A percentile compares a stretch with the other conserved stretches of the same genome.
Evolutionary conservation across 2,797 vertebrate genomes (phyloP).

Genomic region (Sphenopsis melanotis): DNA sequence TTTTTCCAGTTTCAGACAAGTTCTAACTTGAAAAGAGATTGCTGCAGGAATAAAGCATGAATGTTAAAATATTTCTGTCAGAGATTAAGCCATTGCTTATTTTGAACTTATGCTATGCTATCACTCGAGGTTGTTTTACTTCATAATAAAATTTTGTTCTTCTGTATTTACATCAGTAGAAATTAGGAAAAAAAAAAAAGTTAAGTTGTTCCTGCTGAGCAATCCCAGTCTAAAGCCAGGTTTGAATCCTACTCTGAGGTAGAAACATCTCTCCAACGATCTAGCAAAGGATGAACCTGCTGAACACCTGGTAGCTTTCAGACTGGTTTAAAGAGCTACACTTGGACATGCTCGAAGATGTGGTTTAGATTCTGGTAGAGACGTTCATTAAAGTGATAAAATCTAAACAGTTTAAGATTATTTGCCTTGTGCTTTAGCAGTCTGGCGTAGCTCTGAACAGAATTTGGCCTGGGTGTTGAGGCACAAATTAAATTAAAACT

Average conservation of each 20-base stretch:
- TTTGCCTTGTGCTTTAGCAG: background rate
- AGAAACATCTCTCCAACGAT: background rate
- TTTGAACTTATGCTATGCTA: background rate
- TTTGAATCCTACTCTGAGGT: background rate
- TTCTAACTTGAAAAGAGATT: slow-evolving; percentile 49
- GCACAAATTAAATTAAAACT: background rate
- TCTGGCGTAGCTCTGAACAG: background rate
- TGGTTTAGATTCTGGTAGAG: background rate
- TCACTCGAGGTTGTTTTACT: background rate
- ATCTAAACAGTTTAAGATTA: background rate
- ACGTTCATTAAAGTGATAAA: slow-evolving; percentile 23
- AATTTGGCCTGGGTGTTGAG: background rate
- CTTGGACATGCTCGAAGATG: background rate
- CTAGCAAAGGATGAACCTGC: background rate
- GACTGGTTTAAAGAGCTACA: background rate
- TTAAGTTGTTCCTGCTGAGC: background rate
- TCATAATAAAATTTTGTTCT: background rate
- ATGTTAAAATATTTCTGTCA: background rate
- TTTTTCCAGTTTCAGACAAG: slow-evolving; percentile 29
- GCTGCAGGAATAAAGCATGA: background rate
- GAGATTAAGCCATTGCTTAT: background rate
- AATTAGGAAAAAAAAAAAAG: background rate
- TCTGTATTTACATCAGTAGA: background rate
- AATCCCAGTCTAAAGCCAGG: background rate
- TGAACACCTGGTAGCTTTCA: background rate